Conservation (phyloP, 53 echinoderm and acorn worm species). For the Apostichopus leukothele region DNA sequence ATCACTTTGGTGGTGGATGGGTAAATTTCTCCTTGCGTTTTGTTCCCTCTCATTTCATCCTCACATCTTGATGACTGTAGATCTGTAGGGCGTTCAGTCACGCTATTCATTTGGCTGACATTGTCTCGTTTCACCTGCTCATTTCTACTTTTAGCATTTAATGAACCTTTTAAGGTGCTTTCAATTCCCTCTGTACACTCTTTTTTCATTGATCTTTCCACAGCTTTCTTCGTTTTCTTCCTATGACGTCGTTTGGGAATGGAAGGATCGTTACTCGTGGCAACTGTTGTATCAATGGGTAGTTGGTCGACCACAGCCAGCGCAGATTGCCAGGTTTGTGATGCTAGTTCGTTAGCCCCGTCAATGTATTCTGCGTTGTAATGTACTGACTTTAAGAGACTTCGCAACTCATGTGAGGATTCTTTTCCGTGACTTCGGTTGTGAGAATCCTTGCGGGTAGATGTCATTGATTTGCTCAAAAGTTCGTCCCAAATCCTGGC, state of each 20-base stretch:
- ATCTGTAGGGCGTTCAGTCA: too few relatives aligned
- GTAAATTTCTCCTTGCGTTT: too few relatives aligned
- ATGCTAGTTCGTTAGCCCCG: background rate
- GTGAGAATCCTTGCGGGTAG: background rate
- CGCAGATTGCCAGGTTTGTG: conserved; percentile 10
- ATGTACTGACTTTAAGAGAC: background rate
- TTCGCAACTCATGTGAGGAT: background rate
- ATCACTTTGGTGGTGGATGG: too few relatives aligned
- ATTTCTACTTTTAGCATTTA: background rate
- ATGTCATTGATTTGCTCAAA: background rate
- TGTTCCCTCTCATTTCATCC: too few relatives aligned
- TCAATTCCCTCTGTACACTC: background rate
- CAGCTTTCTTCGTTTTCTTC: background rate
- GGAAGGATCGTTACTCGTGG: background rate
- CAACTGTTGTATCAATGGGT: background rate
- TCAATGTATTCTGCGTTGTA: background rate
- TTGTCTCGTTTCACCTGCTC: too few relatives aligned
- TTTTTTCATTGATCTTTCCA: background rate
- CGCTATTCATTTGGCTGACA: too few relatives aligned
- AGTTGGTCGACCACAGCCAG: background rate
- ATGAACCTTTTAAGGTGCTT: background rate
- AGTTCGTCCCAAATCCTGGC: conserved; percentile 17
- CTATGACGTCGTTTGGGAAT: background rate
- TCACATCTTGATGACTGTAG: too few relatives aligned
- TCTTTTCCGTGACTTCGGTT: background rate